Percentiles rank a stretch among this genome's conserved stretches.
phyloP scores from a whole-genome alignment of 2,113 vertebrate species.

The Raphicerus campestris region DNA sequence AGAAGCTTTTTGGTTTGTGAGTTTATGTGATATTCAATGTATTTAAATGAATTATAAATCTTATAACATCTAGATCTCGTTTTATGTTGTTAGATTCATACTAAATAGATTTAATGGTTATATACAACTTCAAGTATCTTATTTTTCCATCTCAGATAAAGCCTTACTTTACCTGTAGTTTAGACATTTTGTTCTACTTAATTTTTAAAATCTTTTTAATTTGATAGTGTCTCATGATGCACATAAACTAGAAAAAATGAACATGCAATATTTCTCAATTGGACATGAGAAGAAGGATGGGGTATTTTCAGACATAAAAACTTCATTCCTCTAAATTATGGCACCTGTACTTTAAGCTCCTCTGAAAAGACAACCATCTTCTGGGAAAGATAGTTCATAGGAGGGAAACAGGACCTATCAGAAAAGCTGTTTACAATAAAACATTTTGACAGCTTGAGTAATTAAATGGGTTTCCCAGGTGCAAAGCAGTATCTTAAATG shows the following conservation, averaged over 20 bases:
- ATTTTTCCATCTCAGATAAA: slow-evolving; percentile 33
- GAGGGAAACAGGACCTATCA: slow-evolving; percentile 75
- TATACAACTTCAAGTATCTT: background rate
- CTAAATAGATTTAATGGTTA: background rate
- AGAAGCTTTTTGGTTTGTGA: background rate
- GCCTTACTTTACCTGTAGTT: background rate
- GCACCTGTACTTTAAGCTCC: slow-evolving; percentile 68
- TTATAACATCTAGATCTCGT: background rate
- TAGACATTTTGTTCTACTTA: slow-evolving; percentile 63
- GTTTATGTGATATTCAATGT: background rate
- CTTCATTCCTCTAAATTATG: slow-evolving; percentile 77
- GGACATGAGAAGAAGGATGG: slow-evolving; percentile 74
- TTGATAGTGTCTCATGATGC: slow-evolving; percentile 70
- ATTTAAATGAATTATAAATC: slow-evolving; percentile 33
- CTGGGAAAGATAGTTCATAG: slow-evolving; percentile 70
- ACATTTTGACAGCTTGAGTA: slow-evolving; percentile 79
- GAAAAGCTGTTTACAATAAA: slow-evolving; percentile 81
- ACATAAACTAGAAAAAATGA: slow-evolving; percentile 70
- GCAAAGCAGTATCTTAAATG: slow-evolving; percentile 77
- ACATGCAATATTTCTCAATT: slow-evolving; percentile 62
- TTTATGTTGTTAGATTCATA: background rate
- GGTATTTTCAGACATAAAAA: slow-evolving; percentile 78
- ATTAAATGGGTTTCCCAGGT: slow-evolving; percentile 83
- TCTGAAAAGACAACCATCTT: slow-evolving; percentile 73
- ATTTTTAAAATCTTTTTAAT: slow-evolving; percentile 68